phyloP scores from a whole-genome alignment of 2,888 invertebrate genomes.

The Aspidiotus destructor region DNA sequence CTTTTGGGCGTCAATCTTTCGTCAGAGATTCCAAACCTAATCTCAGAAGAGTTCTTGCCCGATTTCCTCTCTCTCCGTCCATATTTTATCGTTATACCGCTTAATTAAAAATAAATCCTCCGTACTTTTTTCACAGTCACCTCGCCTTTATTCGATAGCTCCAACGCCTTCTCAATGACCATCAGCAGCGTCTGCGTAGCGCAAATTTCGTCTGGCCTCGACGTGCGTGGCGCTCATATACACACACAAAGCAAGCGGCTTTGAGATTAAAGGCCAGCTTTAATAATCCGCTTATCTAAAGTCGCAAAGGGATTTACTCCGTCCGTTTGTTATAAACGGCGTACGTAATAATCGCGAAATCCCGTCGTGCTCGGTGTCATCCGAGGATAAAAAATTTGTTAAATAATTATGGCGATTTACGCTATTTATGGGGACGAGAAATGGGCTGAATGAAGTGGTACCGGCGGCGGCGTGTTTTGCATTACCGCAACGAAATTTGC shows the following conservation, averaged over 20 bases:
- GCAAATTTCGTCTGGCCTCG: conserved; percentile 16
- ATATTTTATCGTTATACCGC: conserved; percentile 27
- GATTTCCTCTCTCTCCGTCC: conserved; percentile 5
- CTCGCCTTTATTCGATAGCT: conserved; percentile 5
- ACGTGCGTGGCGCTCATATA: too few relatives aligned
- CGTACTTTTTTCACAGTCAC: background rate
- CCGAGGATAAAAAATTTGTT: conserved; percentile 12
- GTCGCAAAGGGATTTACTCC: conserved; percentile 29
- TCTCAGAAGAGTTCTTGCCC: too few relatives aligned
- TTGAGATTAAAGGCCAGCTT: conserved; percentile 30
- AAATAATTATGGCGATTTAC: conserved; percentile 20
- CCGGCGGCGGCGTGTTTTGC: background rate
- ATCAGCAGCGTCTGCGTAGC: conserved; percentile 13
- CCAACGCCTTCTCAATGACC: background rate
- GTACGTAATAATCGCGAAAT: conserved; percentile 27
- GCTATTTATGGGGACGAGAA: background rate
- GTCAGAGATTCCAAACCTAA: too few relatives aligned
- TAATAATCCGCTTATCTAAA: conserved; percentile 32
- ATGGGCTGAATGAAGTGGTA: background rate
- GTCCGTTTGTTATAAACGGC: conserved; percentile 26
- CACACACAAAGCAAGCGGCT: conserved; percentile 18
- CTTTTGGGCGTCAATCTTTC: too few relatives aligned
- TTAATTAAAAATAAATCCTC: conserved; percentile 29
- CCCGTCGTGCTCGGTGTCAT: conserved; percentile 7
- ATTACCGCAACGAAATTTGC: conserved; percentile 1